Evolutionary conservation across 2,113 vertebrate genomes (phyloP).

Genomic region (Hymenochirus boettgeri): DNA sequence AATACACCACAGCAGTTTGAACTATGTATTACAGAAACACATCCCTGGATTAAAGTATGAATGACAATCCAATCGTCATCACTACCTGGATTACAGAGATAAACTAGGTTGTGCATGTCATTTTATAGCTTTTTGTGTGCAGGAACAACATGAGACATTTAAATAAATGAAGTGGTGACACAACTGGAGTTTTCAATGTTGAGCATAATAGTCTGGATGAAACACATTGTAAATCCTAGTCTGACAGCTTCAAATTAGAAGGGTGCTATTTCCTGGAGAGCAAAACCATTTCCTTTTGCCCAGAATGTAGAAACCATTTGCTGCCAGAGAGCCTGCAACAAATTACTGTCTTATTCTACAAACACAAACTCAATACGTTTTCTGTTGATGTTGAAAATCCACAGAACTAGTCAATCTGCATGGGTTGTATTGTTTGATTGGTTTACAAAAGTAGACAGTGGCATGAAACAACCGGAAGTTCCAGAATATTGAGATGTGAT

Average conservation of each 20-base stretch:
- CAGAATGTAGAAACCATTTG: not conserved
- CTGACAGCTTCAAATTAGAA: not conserved
- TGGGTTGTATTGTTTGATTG: too few relatives aligned
- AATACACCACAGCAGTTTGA: not conserved
- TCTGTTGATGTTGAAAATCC: too few relatives aligned
- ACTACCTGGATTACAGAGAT: not conserved
- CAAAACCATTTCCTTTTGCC: not conserved
- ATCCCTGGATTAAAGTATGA: not conserved
- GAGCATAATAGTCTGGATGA: not conserved
- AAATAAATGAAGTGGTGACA: not conserved
- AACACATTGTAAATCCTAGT: not conserved
- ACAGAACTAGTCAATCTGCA: too few relatives aligned
- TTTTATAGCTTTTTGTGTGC: not conserved
- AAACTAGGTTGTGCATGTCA: not conserved
- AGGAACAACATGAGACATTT: not conserved
- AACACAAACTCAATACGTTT: too few relatives aligned
- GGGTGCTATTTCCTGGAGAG: not conserved
- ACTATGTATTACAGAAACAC: not conserved
- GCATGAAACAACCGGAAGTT: too few relatives aligned
- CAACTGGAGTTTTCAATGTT: not conserved
- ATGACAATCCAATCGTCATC: not conserved
- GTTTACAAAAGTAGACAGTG: too few relatives aligned
- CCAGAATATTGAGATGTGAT: too few relatives aligned
- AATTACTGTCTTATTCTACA: not conserved
- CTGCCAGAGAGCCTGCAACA: not conserved